Base-by-base conservation (phyloP, 2,888 invertebrate species). In the Microctonus aethiopoides region DNA sequence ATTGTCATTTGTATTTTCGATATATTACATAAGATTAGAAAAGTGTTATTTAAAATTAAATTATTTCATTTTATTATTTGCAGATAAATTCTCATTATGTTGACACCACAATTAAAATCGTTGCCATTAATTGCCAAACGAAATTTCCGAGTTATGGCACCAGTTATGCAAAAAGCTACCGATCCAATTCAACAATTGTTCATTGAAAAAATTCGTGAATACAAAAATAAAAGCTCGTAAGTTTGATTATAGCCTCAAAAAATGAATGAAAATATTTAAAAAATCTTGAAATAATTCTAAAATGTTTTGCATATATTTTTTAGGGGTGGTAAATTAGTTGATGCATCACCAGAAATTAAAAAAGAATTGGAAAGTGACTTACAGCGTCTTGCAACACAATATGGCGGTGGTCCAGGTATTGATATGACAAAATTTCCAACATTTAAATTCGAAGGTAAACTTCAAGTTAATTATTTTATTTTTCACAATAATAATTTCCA, bases 131-230 rank as follows among this genome's bases (percentile, higher is more conserved):
- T 86, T 26, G 26, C 86, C 5, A 83, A 81, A 56, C 90, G 94
- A 71, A 94, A 93, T 86, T 87, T 95, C 80, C 94, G 94, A 68
- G 89, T 94, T 59, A 87, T 91, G 62, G 92, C 92, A 54, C 91
- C 92, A 61, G 89, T 88, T 34, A 83, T 92, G 46, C 91, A 90
- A 81, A 94, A 93, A 85, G 93, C 91, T 1, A 87, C 89, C 2
- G 98, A 98, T 86, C 97, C 98, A 4, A 95, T 98, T 82, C 98
- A 98, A 87, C 94, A 97, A 87, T 88, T 98, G 63, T 98, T 98
- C 87, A 86, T 98, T 46, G 95, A 97, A 77, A 97, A 98, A 91
- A 90, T 98, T 77, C 90, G 92, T 74, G 97, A 97, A 88, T 98
- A 96, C 89, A 93, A 91, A 84, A 89, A 92, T 79, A 96, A 96